Evolutionary conservation across 2,113 vertebrate species (phyloP).

Genomic region (Ctenodactylus gundi): DNA sequence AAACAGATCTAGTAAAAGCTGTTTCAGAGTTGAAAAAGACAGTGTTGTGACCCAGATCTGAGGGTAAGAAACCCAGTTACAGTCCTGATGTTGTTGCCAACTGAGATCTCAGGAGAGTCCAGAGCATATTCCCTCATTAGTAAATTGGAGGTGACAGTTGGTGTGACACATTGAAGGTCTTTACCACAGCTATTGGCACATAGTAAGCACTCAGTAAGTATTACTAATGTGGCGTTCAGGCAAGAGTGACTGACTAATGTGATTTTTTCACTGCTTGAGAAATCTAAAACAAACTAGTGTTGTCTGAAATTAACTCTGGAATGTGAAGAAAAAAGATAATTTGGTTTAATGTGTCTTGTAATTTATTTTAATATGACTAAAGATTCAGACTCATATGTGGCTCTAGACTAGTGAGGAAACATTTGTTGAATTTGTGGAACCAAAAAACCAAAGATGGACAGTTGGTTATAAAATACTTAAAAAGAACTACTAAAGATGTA

Average conservation of each 20-base stretch:
- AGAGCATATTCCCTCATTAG: not conserved
- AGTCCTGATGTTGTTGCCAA: not conserved
- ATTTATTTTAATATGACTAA: conserved; percentile 43
- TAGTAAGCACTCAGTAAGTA: not conserved
- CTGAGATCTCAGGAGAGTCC: not conserved
- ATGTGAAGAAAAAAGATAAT: not conserved
- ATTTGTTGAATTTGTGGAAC: conserved; percentile 1
- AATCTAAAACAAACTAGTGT: not conserved
- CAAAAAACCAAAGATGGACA: not conserved
- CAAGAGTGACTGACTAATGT: not conserved
- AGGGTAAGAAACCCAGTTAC: not conserved
- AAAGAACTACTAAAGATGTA: not conserved
- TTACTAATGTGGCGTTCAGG: not conserved
- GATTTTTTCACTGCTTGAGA: conserved; percentile 7
- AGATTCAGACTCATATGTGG: not conserved
- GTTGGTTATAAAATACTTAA: not conserved
- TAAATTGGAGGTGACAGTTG: not conserved
- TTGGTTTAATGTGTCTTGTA: conserved; percentile 10
- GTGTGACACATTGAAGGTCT: not conserved
- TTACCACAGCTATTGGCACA: not conserved
- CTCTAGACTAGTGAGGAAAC: not conserved
- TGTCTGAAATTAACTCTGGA: conserved; percentile 40
- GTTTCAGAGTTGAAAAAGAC: not conserved
- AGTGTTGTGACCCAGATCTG: not conserved
- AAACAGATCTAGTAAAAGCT: not conserved